Percentiles rank a stretch among this genome's conserved stretches.
Conservation (phyloP, 2,888 invertebrate species). For the Ennomos fuscantarius region DNA sequence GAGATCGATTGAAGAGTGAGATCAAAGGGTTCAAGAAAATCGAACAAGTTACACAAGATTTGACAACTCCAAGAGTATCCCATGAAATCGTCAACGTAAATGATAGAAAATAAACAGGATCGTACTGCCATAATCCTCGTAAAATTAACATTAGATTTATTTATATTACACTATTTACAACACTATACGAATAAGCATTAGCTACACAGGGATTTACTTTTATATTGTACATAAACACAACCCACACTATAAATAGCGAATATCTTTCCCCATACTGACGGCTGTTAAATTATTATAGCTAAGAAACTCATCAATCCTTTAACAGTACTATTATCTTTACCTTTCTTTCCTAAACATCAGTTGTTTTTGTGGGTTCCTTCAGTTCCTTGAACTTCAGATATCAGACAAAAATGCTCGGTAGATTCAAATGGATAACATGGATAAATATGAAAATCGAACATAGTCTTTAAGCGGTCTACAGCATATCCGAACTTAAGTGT, state of each 20-base stretch:
- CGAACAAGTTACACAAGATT: background rate
- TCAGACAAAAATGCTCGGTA: no score
- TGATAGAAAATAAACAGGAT: constrained; percentile 30
- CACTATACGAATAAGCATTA: constrained; percentile 68
- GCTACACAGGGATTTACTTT: constrained; percentile 73
- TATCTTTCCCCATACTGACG: constrained; percentile 32
- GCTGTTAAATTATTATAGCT: background rate
- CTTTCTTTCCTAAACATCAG: no score
- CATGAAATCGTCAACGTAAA: background rate
- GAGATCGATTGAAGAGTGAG: constrained; percentile 10
- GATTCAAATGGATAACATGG: no score
- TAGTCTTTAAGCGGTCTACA: no score
- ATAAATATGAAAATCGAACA: no score
- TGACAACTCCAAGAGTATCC: constrained; percentile 1
- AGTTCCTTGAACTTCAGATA: no score
- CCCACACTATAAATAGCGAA: constrained; percentile 82
- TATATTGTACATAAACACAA: constrained; percentile 83
- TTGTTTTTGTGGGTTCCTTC: no score
- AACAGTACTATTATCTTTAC: background rate
- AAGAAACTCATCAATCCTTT: background rate
- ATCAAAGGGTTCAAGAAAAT: constrained; percentile 9
- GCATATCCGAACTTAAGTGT: no score
- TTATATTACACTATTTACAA: constrained; percentile 79
- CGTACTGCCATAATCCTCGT: constrained; percentile 7
- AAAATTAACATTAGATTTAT: constrained; percentile 14